phyloP scores from a whole-genome alignment of 2,797 vertebrate genomes.

The Trichosurus vulpecula region DNA sequence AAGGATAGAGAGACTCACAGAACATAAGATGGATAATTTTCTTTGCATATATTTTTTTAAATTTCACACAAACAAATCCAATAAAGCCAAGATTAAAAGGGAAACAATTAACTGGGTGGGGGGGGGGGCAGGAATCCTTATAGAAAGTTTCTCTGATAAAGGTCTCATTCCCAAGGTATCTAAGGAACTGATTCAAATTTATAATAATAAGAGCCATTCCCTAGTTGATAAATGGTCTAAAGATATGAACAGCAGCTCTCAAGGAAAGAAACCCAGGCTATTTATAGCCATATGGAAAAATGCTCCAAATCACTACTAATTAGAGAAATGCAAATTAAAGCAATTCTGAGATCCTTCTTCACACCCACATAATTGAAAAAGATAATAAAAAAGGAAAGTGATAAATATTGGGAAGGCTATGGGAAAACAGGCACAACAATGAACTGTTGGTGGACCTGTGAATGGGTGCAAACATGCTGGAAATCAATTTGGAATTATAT shows the following conservation, averaged over 20 bases:
- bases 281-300: not conserved
- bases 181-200: not conserved
- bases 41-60: not conserved
- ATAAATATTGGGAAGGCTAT: not conserved
- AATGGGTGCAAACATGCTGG: not conserved
- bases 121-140: not conserved
- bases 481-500: not conserved
- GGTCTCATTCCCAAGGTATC: not conserved
- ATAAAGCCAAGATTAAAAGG: not conserved
- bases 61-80: not conserved
- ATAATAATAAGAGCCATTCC: not conserved
- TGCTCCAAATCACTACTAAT: not conserved
- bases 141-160: not conserved
- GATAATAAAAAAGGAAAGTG: not conserved
- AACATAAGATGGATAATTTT: not conserved
- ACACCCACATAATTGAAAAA: not conserved
- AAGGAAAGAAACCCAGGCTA: not conserved
- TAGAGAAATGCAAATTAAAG: not conserved
- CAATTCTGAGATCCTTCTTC: not conserved
- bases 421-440: not conserved
- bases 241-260: not conserved
- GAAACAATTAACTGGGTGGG: not conserved
- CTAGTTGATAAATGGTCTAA: not conserved
- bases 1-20: not conserved
- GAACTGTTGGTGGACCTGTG: not conserved